phyloP scores from a whole-genome alignment of 2,888 invertebrate genomes.

The Noctua fimbriata region DNA sequence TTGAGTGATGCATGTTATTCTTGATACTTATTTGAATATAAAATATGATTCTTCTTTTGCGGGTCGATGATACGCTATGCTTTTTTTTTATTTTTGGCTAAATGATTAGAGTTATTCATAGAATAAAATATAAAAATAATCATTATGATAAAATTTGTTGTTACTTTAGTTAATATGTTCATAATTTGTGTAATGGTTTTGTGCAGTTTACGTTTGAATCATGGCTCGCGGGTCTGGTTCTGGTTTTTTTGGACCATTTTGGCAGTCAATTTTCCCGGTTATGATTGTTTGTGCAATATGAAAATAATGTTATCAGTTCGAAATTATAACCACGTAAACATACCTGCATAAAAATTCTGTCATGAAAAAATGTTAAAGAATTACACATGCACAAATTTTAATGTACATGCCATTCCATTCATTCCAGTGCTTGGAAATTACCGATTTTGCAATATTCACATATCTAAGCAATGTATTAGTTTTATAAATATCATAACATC shows the following conservation, averaged over 20 bases:
- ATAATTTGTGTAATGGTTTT: neutral
- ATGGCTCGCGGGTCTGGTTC: neutral
- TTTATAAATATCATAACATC: too few relatives aligned
- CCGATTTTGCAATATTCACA: neutral
- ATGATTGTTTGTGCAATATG: neutral
- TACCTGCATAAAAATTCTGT: neutral
- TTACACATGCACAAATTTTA: neutral
- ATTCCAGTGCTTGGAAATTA: neutral
- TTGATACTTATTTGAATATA: neutral
- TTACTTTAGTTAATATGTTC: too few relatives aligned
- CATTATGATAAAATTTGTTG: neutral
- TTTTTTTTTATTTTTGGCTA: neutral
- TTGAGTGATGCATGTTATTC: neutral
- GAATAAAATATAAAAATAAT: neutral
- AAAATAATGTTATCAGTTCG: constrained; percentile 8
- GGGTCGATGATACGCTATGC: neutral
- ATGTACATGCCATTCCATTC: neutral
- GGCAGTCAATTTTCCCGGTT: neutral
- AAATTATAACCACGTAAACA: neutral
- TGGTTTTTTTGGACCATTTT: neutral
- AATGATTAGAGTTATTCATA: neutral
- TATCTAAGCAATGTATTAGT: neutral
- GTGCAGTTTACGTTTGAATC: neutral
- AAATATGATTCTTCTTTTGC: neutral
- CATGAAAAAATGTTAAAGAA: neutral